Evolutionary conservation across 2,113 vertebrate genomes (phyloP).

Genomic region (Trogon surrucura): DNA sequence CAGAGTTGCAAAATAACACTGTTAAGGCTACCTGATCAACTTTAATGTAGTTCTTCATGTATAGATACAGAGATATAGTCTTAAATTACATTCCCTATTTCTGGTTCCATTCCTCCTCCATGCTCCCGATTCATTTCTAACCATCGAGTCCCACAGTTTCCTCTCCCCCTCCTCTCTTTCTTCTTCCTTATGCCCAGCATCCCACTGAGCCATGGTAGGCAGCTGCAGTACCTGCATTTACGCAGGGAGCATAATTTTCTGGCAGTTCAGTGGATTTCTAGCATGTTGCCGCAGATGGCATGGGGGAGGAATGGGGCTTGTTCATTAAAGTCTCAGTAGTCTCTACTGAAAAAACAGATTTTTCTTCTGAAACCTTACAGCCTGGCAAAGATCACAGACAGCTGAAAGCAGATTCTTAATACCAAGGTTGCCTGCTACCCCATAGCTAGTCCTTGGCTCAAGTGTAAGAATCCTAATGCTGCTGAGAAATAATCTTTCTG

Average conservation of each 20-base stretch:
- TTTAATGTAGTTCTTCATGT: neutral
- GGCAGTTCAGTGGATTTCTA: conserved; percentile 19
- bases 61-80: neutral
- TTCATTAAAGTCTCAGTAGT: conserved; percentile 42
- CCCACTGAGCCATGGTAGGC: conserved; percentile 14
- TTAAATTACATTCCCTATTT: neutral
- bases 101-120: neutral
- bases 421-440: neutral
- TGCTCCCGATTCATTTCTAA: neutral
- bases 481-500: neutral
- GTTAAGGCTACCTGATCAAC: neutral
- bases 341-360: conserved; percentile 31
- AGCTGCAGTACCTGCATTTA: conserved; percentile 47
- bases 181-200: conserved; percentile 20
- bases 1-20: neutral
- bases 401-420: conserved; percentile 2
- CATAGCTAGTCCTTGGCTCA: neutral
- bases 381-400: conserved; percentile 1
- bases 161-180: neutral
- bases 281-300: conserved; percentile 35
- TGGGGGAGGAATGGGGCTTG: conserved; percentile 37
- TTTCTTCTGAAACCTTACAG: conserved; percentile 29
- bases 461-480: neutral
- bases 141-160: neutral
- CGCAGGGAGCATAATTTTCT: conserved; percentile 17